Evolutionary conservation across 1,140 invertebrate species (phyloP), one percentile per base, ranked within the genome.

Genomic region (Eufriesea mexicana): DNA sequence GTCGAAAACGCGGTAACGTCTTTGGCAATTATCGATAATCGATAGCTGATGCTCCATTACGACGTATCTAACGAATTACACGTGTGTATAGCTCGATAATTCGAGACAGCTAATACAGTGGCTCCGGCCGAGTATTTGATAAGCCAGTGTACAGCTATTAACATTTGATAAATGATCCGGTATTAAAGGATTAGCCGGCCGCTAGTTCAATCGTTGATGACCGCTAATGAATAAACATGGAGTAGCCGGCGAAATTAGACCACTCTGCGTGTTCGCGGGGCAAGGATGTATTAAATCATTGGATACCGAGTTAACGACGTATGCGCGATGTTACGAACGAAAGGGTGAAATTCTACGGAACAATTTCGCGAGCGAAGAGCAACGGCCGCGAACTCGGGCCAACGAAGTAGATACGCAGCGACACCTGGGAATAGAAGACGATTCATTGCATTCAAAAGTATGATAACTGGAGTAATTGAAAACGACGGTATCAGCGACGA

Each of bases 21-120:
- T 76, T 59, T 75, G 61, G 62, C 18, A 82, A 82, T 82, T 82
- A 82, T 68, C 79, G 79, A 76, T 82, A 82, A 82, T 82, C 62
- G 79, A 82, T 82, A 51, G 73, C 76, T 67, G 79, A 82, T 76
- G 79, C 28, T 68, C 47, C 62, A 51, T 82, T 82, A 67, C 51
- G 62, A 75, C 20, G 73, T 80, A 67, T 55, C 45, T 47, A 76
- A 25, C 61, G n/a, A 81, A 81, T 75, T 66, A 75, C 79, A 59
- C 73, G 62, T 59, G 59, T 59, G 62, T 25, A 51, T 25, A 25
- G 42, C 8, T 25, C 59, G 72, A 68, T 68, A 67, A 82, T 59
- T 76, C 57, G 57, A 35, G 61, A 57, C 61, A 35, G 72, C 20
- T 75, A 55, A 81, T 74, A 51, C 68, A 45, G n/a, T 42, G 49